Percentiles rank a stretch among this genome's conserved stretches.
These are phyloP conservation scores for Picathartes gymnocephalus DNA, from an alignment of 2,113 vertebrate genomes.

Conservation along the genomic window DNA sequence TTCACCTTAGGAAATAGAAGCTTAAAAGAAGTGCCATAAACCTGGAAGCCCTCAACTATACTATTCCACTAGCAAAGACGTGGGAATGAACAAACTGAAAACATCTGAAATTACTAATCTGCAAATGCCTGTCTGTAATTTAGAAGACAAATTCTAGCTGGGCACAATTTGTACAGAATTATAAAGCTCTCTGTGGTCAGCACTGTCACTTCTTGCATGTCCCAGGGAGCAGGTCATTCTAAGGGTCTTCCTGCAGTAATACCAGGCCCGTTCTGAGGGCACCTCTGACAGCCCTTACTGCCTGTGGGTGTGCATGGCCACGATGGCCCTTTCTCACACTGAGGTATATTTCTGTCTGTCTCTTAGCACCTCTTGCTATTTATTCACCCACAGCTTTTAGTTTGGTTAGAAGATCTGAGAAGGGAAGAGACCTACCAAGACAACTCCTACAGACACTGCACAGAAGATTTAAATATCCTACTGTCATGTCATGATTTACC, in stretches of 20 bases:
- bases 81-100: neutral
- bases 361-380: neutral
- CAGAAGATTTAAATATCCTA: neutral
- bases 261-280: neutral
- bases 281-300: neutral
- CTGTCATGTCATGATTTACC: neutral
- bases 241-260: neutral
- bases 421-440: neutral
- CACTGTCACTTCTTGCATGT: rapidly evolving
- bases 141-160: neutral
- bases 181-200: neutral
- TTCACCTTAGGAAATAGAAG: neutral
- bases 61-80: neutral
- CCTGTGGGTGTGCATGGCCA: neutral
- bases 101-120: neutral
- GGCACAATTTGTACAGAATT: neutral
- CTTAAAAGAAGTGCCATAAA: neutral
- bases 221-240: neutral
- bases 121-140: neutral
- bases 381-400: neutral
- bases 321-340: rapidly evolving
- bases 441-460: neutral
- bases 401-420: neutral
- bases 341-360: neutral
- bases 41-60: neutral